Evolutionary conservation across 2,113 vertebrate species (phyloP).

Genomic region (Rhadina sibilatrix): DNA sequence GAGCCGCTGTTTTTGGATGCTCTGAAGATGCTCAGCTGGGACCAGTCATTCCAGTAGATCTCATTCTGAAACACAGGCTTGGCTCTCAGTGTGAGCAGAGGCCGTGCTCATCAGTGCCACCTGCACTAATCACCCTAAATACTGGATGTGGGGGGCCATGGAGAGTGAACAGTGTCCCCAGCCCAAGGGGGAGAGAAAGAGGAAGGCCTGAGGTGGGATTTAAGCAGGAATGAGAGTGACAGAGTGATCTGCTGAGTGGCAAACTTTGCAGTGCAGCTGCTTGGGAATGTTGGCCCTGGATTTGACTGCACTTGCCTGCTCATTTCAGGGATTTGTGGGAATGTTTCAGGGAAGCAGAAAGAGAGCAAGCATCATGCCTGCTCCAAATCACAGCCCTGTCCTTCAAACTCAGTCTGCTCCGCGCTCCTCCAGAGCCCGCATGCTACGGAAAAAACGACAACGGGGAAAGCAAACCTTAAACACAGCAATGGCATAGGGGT

Average conservation of each 20-base stretch:
- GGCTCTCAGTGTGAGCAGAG: not conserved
- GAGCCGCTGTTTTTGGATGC: slow-evolving; percentile 86
- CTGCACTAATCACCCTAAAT: not conserved
- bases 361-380: accelerated
- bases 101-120: accelerated
- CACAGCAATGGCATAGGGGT: slow-evolving; percentile 94
- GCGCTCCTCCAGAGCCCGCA: accelerated
- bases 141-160: accelerated
- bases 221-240: not conserved
- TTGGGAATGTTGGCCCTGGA: not conserved
- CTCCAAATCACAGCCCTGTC: not conserved
- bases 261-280: not conserved
- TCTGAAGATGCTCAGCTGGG: slow-evolving; percentile 94
- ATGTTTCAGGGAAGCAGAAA: not conserved
- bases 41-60: slow-evolving; percentile 99
- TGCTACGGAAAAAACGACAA: accelerated
- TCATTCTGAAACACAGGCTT: slow-evolving; percentile 83
- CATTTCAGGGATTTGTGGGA: not conserved
- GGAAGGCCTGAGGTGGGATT: not conserved
- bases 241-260: not conserved
- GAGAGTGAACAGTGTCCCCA: not conserved
- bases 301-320: not conserved
- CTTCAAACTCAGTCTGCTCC: accelerated
- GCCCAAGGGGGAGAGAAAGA: not conserved
- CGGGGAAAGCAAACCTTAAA: slow-evolving; percentile 84